phyloP scores from a whole-genome alignment of 2,113 vertebrate genomes.

The Microcebus murinus region DNA sequence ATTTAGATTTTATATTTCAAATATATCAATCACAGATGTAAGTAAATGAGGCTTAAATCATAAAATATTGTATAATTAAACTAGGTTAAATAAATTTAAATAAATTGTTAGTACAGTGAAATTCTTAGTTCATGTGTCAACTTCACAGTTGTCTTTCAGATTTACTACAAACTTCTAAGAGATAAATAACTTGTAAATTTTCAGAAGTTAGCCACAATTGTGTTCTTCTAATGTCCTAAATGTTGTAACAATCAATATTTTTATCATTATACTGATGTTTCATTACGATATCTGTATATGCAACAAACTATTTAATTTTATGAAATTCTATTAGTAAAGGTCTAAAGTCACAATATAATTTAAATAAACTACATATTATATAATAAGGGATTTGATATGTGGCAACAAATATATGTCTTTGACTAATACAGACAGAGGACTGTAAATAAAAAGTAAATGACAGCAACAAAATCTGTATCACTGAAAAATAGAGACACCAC shows the following conservation, averaged over 20 bases:
- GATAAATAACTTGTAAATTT: not conserved
- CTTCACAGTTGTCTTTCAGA: not conserved
- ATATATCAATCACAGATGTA: constrained; percentile 59
- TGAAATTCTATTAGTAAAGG: constrained; percentile 24
- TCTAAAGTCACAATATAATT: not conserved
- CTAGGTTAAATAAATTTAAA: constrained; percentile 41
- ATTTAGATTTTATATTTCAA: constrained; percentile 75
- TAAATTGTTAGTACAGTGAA: not conserved
- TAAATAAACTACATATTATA: constrained; percentile 20
- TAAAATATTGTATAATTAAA: constrained; percentile 70
- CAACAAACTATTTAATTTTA: constrained; percentile 16
- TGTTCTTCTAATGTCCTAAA: constrained; percentile 10
- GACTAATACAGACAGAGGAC: not conserved
- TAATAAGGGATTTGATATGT: not conserved
- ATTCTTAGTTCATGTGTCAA: not conserved
- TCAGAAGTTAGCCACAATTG: constrained; percentile 3
- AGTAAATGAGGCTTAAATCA: constrained; percentile 24
- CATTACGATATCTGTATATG: not conserved
- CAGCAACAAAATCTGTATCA: not conserved
- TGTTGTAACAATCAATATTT: constrained; percentile 5
- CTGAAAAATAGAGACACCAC: not conserved
- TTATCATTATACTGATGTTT: not conserved
- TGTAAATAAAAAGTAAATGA: not conserved
- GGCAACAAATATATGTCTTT: constrained; percentile 22
- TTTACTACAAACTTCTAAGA: constrained; percentile 32